Conservation (phyloP, 2,888 invertebrate species). For the Archips crataeganus region DNA sequence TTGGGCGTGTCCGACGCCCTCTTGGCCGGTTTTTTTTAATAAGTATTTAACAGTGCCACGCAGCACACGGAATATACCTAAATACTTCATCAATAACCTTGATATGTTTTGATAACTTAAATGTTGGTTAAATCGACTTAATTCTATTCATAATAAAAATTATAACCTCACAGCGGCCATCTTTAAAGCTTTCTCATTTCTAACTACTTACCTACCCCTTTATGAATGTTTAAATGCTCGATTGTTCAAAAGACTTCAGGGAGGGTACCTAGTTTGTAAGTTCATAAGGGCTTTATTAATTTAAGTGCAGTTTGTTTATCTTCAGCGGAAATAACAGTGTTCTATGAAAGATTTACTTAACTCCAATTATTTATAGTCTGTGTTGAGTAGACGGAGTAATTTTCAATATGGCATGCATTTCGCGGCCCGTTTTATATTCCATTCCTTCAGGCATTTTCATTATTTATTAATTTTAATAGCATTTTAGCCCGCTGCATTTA, state of each 20-base stretch:
- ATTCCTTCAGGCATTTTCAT: slow-evolving; percentile 57
- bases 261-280: slow-evolving; percentile 28
- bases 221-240: slow-evolving; percentile 22
- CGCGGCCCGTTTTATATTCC: slow-evolving; percentile 50
- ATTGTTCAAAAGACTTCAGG: slow-evolving; percentile 7
- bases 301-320: slow-evolving; percentile 38
- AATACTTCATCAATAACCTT: too few relatives aligned
- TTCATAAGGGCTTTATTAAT: slow-evolving; percentile 35
- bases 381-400: slow-evolving; percentile 54
- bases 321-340: slow-evolving; percentile 48
- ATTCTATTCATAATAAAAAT: neutral
- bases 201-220: slow-evolving; percentile 25
- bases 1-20: too few relatives aligned
- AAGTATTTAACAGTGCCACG: too few relatives aligned
- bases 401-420: slow-evolving; percentile 52
- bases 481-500: slow-evolving; percentile 51
- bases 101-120: too few relatives aligned
- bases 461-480: slow-evolving; percentile 63
- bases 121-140: too few relatives aligned
- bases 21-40: too few relatives aligned
- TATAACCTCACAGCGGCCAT: neutral
- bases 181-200: neutral
- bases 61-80: too few relatives aligned
- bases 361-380: slow-evolving; percentile 49
- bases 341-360: slow-evolving; percentile 59